Base-by-base conservation (phyloP, 53 echinoderm and acorn worm species). In the Holothuria scabra region DNA sequence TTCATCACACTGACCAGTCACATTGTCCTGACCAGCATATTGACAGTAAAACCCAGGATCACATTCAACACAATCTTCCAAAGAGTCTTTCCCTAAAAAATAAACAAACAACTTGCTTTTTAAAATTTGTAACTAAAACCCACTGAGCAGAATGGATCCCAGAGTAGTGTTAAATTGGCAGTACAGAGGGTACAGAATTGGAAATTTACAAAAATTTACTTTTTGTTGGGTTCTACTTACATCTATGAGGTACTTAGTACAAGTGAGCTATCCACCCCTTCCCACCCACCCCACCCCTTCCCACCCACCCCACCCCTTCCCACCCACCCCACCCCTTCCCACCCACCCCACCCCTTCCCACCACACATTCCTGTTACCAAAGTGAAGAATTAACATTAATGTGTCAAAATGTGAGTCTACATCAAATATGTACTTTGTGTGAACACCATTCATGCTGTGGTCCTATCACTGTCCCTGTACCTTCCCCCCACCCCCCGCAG, bases 1-100 rank as follows among this genome's bases (percentile, higher is more conserved):
- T 65, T 88, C 90, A 48, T 88, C 76, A 65, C 97, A 97, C 67
- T 84, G 59, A 13, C 48, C 89, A 2, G 97, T 97, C 29, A 92
- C 71, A 58, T 97, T 94, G 29, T 84, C 41, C 59, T 94, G 97
- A 49, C 97, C 97, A 44, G 88, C 81, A 41, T 80, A 94, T 87
- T 90, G 90, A 59, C 97, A 97, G 83, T 97, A 97, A 75, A 83
- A 97, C 12, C 97, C 92, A 24, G 95, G 95, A 78, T 97, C 97
- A 65, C 97, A 94, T 21, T 83, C 88, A 6, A 83, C 84, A 78
- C 97, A 97, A 75, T 97, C 97, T 38, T 29, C 82, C 21, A 82
- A 28, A 18, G 88, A 80, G 48, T 97, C 94, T 35, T 94, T 94
- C 72, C 95, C 95, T 95, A 80, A 11, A 66, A 38, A 32, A 44